Conservation (phyloP, 1,140 invertebrate genomes). For the Argopecten irradians region DNA sequence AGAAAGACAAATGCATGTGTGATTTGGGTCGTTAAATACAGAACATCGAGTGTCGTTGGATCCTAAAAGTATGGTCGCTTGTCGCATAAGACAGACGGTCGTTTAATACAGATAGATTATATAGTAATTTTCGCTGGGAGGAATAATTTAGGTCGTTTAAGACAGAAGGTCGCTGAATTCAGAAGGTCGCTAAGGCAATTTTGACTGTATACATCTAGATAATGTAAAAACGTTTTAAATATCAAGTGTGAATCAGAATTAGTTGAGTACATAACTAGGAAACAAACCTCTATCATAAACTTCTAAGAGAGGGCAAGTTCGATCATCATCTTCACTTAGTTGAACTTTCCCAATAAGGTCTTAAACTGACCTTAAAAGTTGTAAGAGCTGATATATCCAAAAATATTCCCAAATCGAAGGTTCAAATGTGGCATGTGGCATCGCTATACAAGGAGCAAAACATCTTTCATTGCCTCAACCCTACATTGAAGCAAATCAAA, state of each 20-base stretch:
- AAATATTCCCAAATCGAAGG: background rate
- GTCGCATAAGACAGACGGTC: too few species aligned
- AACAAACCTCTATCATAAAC: background rate
- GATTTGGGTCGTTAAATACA: too few species aligned
- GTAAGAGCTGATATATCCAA: background rate
- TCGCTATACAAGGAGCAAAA: background rate
- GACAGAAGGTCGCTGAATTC: too few species aligned
- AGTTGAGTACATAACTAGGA: background rate
- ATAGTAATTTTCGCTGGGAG: too few species aligned
- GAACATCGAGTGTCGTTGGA: too few species aligned
- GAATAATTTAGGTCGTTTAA: too few species aligned
- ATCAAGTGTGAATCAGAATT: background rate
- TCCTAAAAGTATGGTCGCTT: too few species aligned
- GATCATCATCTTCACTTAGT: constrained; percentile 24
- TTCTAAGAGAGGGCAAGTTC: background rate
- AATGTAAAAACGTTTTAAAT: background rate
- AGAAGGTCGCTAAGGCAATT: too few species aligned
- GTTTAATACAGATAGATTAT: too few species aligned
- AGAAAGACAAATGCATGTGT: too few species aligned
- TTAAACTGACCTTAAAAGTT: too few species aligned
- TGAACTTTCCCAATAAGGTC: too few species aligned
- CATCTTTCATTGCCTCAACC: background rate
- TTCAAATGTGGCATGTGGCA: background rate
- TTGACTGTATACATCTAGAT: background rate
- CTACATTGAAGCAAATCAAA: background rate